A percentile compares a stretch with the other conserved stretches of the same genome.
phyloP scores from a whole-genome alignment of 2,113 vertebrate species.

The Montifringilla adamsi region DNA sequence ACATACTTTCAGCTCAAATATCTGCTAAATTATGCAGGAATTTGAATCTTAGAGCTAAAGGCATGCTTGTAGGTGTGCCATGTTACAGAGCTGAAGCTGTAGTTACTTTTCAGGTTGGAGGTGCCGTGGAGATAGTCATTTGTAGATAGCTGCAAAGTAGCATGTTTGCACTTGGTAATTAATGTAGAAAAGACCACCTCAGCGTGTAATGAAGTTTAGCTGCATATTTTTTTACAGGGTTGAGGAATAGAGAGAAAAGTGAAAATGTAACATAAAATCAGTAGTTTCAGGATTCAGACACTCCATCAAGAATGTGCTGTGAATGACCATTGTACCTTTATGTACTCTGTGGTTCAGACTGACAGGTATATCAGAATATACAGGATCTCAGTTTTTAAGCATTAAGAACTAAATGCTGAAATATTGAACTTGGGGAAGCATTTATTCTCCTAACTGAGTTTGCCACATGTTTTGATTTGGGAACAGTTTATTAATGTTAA shows the following conservation, averaged over 20 bases:
- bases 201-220: not conserved
- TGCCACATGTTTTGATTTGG: not conserved
- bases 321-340: not conserved
- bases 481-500: not conserved
- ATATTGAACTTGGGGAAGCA: not conserved
- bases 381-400: not conserved
- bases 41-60: not conserved
- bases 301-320: not conserved
- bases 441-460: not conserved
- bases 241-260: not conserved
- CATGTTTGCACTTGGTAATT: accelerated
- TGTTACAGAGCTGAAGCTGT: not conserved
- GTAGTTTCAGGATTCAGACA: not conserved
- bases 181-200: not conserved
- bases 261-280: not conserved
- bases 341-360: not conserved
- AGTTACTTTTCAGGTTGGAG: not conserved
- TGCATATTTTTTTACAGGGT: not conserved
- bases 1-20: not conserved
- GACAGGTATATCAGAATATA: not conserved
- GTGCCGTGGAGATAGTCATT: not conserved
- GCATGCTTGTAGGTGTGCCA: not conserved
- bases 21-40: not conserved
- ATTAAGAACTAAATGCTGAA: not conserved
- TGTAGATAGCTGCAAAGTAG: not conserved